phyloP scores from a whole-genome alignment of 2,888 invertebrate genomes.

The Rhaphigaster nebulosa region DNA sequence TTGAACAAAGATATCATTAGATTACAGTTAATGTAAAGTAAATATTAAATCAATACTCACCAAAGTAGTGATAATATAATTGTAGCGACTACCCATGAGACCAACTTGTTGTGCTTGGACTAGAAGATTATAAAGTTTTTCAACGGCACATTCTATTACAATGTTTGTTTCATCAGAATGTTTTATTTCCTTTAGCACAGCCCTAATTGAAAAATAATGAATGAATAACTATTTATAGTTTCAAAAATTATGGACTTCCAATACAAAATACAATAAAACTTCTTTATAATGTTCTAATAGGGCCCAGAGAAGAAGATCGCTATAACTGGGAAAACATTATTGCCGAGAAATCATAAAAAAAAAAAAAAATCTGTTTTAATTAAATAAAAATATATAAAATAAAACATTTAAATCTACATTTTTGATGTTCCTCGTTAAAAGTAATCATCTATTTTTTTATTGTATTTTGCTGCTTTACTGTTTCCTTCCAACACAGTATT shows the following conservation, averaged over 20 bases:
- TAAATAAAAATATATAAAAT: too few species aligned
- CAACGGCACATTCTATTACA: constrained; percentile 72
- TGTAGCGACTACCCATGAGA: constrained; percentile 73
- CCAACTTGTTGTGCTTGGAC: constrained; percentile 75
- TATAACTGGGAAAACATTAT: too few species aligned
- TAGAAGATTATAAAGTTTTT: constrained; percentile 70
- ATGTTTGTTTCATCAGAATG: constrained; percentile 69
- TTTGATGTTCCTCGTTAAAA: too few species aligned
- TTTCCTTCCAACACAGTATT: too few species aligned
- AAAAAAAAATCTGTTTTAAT: neutral
- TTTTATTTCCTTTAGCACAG: constrained; percentile 63
- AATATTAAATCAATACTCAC: constrained; percentile 68
- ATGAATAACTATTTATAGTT: neutral
- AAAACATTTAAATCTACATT: too few species aligned
- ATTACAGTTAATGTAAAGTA: neutral
- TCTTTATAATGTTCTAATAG: too few species aligned
- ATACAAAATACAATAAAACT: too few species aligned
- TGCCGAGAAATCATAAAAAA: neutral
- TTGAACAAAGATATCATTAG: constrained; percentile 3
- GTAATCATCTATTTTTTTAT: too few species aligned
- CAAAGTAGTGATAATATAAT: constrained; percentile 74
- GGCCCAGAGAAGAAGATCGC: too few species aligned
- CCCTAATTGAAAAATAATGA: constrained; percentile 55
- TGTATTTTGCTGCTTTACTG: too few species aligned
- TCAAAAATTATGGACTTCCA: neutral